A percentile compares a stretch with the other conserved stretches of the same genome.
phyloP scores from a whole-genome alignment of 2,888 invertebrate genomes.

The Xylota segnis region DNA sequence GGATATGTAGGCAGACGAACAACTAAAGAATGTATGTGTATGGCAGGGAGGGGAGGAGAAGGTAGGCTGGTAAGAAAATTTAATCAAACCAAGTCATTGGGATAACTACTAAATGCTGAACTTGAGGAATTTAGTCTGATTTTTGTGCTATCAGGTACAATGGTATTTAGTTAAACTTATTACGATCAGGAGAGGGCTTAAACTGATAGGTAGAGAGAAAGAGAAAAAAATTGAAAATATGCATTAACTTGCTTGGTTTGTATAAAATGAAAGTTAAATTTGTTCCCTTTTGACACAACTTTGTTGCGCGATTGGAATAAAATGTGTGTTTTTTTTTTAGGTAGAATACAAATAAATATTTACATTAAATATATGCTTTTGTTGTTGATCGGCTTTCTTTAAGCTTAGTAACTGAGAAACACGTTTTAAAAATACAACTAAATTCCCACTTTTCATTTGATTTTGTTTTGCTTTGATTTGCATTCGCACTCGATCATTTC shows the following conservation, averaged over 20 bases:
- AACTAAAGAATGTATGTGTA: not conserved
- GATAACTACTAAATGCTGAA: not conserved
- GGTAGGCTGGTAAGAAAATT: not conserved
- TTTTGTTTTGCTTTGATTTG: not conserved
- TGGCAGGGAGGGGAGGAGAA: not conserved
- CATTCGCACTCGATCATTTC: slow-evolving; percentile 11
- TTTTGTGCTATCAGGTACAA: not conserved
- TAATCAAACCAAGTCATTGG: not conserved
- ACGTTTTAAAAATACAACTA: slow-evolving; percentile 27
- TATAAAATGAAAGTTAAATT: slow-evolving; percentile 9
- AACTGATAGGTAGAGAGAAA: slow-evolving; percentile 1
- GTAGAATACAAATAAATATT: slow-evolving; percentile 44
- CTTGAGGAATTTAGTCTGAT: not conserved
- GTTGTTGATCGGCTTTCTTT: slow-evolving; percentile 22
- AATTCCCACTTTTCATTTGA: slow-evolving; percentile 20
- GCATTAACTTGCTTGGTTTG: slow-evolving; percentile 24
- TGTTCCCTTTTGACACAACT: slow-evolving; percentile 17
- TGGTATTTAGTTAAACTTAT: slow-evolving; percentile 15
- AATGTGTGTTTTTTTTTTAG: not conserved
- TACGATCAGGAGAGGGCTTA: not conserved
- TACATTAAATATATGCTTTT: slow-evolving; percentile 33
- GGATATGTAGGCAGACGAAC: not conserved
- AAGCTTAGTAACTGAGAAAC: slow-evolving; percentile 22
- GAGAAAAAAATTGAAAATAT: not conserved
- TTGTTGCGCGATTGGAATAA: slow-evolving; percentile 11